Percentiles rank a stretch among this genome's conserved stretches.
These are phyloP conservation scores for Sepioteuthis lessoniana DNA, from an alignment of 2,888 invertebrate species.

Conservation along the genomic window DNA sequence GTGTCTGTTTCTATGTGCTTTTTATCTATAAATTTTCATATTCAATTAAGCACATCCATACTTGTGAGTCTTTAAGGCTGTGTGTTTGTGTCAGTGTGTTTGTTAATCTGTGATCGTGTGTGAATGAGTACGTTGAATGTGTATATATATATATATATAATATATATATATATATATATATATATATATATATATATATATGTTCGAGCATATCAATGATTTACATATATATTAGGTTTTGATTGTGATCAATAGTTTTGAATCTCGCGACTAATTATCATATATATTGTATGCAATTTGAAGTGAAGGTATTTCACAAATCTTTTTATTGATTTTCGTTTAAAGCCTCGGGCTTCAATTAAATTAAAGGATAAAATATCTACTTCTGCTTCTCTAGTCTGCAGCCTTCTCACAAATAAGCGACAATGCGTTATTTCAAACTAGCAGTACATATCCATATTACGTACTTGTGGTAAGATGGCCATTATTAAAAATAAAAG, in stretches of 20 bases:
- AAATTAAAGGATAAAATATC: neutral
- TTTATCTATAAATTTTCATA: too few relatives aligned
- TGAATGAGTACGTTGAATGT: too few relatives aligned
- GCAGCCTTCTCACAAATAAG: neutral
- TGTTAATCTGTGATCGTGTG: too few relatives aligned
- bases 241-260: slow-evolving; percentile 33
- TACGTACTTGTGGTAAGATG: too few relatives aligned
- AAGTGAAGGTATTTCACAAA: neutral
- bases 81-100: too few relatives aligned
- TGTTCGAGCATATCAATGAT: neutral
- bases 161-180: neutral
- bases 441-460: too few relatives aligned
- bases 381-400: neutral
- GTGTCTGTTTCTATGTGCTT: too few relatives aligned
- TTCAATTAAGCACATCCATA: too few relatives aligned
- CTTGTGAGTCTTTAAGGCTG: too few relatives aligned
- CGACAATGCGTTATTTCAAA: too few relatives aligned
- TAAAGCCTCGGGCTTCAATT: neutral
- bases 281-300: slow-evolving; percentile 8
- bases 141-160: neutral
- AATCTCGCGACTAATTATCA: neutral
- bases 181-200: neutral
- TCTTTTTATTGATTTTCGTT: slow-evolving; percentile 16
- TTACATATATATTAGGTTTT: neutral
- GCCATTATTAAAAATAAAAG: too few relatives aligned